These are phyloP conservation scores for Otocyon megalotis DNA, from an alignment of 2,113 vertebrate genomes.

Conservation along the genomic window DNA sequence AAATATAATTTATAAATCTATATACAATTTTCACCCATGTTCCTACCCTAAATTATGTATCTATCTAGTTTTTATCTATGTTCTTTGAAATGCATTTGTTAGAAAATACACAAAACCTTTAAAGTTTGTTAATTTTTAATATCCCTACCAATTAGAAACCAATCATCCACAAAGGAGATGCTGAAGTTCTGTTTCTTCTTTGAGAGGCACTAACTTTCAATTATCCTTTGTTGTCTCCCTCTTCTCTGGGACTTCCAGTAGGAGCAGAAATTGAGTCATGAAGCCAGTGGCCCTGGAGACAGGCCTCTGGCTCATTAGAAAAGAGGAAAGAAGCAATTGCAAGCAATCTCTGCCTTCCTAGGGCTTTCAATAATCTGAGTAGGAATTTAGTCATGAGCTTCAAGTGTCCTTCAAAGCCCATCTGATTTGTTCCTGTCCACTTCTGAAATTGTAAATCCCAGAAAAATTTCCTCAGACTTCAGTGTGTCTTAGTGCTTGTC, in stretches of 20 bases:
- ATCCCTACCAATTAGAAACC: neutral
- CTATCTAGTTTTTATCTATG: neutral
- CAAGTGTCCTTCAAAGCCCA: neutral
- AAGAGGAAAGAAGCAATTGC: neutral
- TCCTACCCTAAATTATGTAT: neutral
- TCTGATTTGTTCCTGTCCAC: neutral
- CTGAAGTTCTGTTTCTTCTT: slow-evolving; percentile 5
- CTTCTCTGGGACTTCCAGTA: neutral
- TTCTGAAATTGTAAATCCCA: slow-evolving; percentile 48
- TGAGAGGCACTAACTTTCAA: neutral
- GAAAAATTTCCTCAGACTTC: neutral
- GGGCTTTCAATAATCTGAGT: neutral
- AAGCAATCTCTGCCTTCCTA: neutral
- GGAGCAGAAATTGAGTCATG: neutral
- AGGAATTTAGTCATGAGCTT: neutral
- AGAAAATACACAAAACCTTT: neutral
- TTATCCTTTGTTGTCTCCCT: neutral
- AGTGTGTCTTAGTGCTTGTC: neutral
- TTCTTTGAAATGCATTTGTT: neutral
- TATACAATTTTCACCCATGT: neutral
- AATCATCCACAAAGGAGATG: neutral
- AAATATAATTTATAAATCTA: too few relatives aligned
- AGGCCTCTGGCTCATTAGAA: neutral
- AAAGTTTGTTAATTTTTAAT: slow-evolving; percentile 13
- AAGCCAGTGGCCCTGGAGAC: neutral